A percentile compares a stretch with the other conserved stretches of the same genome.
phyloP scores from a whole-genome alignment of 2,113 vertebrate genomes.

The Epinephelus moara region DNA sequence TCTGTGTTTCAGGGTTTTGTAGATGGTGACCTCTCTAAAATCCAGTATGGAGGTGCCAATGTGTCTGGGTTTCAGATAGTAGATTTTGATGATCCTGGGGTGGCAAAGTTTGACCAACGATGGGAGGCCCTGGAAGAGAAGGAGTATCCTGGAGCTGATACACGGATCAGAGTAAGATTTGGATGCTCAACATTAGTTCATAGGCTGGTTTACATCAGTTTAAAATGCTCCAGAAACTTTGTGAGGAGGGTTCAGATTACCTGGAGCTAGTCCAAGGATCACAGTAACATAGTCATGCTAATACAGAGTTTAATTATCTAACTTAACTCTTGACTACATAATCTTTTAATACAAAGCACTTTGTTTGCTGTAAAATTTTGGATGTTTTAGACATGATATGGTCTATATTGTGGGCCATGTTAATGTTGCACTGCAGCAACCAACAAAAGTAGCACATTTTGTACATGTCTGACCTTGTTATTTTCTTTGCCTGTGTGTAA shows the following conservation, averaged over 20 bases:
- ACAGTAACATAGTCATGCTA: background rate
- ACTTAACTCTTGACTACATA: background rate
- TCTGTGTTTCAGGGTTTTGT: constrained; percentile 89
- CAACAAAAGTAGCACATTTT: background rate
- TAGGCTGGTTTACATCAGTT: background rate
- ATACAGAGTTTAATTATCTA: background rate
- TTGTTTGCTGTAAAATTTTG: background rate
- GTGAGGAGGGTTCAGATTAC: background rate
- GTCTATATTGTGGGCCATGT: background rate
- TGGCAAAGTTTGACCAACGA: constrained; percentile 95
- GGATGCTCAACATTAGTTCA: too few relatives aligned
- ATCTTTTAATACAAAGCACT: background rate
- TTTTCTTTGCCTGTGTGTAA: background rate
- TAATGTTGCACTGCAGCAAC: background rate
- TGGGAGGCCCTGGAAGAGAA: constrained; percentile 98
- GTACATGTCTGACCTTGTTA: background rate
- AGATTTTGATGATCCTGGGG: constrained; percentile 95
- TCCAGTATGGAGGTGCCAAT: constrained; percentile 97
- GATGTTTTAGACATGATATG: background rate
- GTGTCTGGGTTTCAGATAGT: constrained; percentile 99
- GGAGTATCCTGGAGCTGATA: constrained; percentile 96
- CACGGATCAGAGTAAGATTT: constrained; percentile 90
- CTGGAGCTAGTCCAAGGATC: background rate
- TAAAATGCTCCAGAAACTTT: background rate
- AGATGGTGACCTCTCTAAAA: constrained; percentile 96